Conservation (phyloP, 1,140 invertebrate species). For the Tetranychus cinnabarinus region DNA sequence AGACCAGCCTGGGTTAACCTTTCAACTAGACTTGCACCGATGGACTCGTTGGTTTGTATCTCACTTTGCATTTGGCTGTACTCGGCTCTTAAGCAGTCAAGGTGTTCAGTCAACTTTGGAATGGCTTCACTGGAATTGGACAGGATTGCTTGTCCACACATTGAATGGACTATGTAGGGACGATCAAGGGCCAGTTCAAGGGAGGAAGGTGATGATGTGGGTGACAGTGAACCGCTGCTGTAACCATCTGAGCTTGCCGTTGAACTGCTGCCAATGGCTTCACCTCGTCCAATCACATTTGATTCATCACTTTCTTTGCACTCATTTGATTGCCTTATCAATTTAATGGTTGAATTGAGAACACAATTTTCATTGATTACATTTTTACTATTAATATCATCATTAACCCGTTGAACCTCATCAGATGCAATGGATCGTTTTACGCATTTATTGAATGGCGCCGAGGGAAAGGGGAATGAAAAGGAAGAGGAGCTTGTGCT, state of each 20-base stretch:
- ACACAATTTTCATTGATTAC: not conserved
- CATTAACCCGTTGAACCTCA: not conserved
- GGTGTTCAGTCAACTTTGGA: not conserved
- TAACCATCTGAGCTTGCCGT: no score
- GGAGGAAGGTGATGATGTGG: not conserved
- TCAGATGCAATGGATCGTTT: not conserved
- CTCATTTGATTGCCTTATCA: not conserved
- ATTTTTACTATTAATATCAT: not conserved
- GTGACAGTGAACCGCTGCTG: not conserved
- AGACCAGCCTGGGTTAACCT: not conserved
- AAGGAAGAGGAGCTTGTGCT: not conserved
- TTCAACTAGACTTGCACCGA: not conserved
- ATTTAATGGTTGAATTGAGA: no score
- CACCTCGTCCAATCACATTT: not conserved
- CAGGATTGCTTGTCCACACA: no score
- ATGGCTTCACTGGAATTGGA: not conserved
- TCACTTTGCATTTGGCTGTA: not conserved
- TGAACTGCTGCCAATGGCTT: not conserved
- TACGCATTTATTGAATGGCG: not conserved
- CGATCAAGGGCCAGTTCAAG: not conserved
- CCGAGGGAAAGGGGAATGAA: not conserved
- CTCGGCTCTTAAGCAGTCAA: not conserved
- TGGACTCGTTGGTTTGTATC: not conserved
- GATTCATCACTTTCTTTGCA: not conserved
- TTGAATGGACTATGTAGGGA: no score